phyloP scores from a whole-genome alignment of 2,888 invertebrate genomes.

The Liposcelis brunnea region DNA sequence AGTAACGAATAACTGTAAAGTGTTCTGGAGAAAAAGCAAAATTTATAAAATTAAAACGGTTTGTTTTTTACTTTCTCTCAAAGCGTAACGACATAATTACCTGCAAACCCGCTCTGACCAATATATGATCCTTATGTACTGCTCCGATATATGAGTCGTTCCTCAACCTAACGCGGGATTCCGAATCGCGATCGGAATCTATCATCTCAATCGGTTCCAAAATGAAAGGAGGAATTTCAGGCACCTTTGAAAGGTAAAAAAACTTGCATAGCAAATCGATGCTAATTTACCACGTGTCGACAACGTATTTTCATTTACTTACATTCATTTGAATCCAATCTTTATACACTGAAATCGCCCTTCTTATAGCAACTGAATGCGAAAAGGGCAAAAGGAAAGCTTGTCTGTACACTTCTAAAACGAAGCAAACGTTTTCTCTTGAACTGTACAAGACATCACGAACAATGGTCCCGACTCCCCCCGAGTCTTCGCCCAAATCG shows the following conservation, averaged over 20 bases:
- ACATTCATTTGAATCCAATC: constrained; percentile 88
- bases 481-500: constrained; percentile 21
- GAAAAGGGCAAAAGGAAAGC: constrained; percentile 79
- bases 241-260: constrained; percentile 26
- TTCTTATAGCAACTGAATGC: constrained; percentile 71
- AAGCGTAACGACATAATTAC: constrained; percentile 27
- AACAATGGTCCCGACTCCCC: constrained; percentile 50
- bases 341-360: constrained; percentile 82
- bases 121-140: constrained; percentile 57
- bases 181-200: constrained; percentile 20
- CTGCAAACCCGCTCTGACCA: constrained; percentile 68
- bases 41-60: constrained; percentile 10
- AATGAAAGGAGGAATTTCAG: constrained; percentile 66
- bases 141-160: constrained; percentile 79
- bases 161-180: constrained; percentile 42
- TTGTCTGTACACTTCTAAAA: constrained; percentile 86
- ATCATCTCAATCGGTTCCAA: constrained; percentile 29
- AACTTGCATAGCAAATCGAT: neutral
- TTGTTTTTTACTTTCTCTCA: neutral
- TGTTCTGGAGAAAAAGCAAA: constrained; percentile 46
- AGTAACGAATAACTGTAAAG: constrained; percentile 77
- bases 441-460: constrained; percentile 73
- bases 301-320: too few species aligned
- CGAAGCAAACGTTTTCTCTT: constrained; percentile 83
- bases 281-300: too few species aligned